Conservation (phyloP, 2,113 vertebrate species). For the Anolis carolinensis region DNA sequence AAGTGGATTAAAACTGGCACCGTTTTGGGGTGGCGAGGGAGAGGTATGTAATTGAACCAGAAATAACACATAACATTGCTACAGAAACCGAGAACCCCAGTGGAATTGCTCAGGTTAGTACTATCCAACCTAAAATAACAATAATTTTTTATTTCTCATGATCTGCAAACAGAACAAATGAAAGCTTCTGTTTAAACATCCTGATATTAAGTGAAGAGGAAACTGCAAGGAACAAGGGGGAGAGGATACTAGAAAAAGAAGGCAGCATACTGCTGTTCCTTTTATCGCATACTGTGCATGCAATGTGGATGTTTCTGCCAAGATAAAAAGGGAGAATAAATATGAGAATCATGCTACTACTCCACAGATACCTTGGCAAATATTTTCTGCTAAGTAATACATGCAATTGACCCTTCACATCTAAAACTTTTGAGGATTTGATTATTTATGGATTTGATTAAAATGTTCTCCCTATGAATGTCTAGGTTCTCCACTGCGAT, state of each 20-base stretch:
- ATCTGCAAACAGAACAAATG: constrained; percentile 59
- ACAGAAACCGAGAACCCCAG: constrained; percentile 51
- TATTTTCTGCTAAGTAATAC: not conserved
- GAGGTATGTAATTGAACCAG: constrained; percentile 67
- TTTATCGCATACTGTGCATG: not conserved
- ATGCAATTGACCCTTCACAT: no score
- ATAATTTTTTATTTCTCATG: constrained; percentile 66
- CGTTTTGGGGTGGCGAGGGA: not conserved
- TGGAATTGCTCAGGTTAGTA: constrained; percentile 55
- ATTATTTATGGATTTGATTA: no score
- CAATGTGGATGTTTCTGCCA: not conserved
- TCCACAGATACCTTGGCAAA: not conserved
- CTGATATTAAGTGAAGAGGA: constrained; percentile 47
- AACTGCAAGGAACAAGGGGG: not conserved
- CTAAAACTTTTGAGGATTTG: no score
- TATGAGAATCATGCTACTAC: not conserved
- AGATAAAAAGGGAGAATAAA: not conserved
- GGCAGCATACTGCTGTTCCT: not conserved
- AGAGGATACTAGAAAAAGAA: not conserved
- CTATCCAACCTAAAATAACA: constrained; percentile 60
- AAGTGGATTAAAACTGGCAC: constrained; percentile 72
- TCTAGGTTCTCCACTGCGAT: no score
- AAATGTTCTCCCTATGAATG: no score
- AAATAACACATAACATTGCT: constrained; percentile 63
- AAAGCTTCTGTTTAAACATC: constrained; percentile 54